phyloP scores from a whole-genome alignment of 2,113 vertebrate genomes.

The Ploceus nigricollis region DNA sequence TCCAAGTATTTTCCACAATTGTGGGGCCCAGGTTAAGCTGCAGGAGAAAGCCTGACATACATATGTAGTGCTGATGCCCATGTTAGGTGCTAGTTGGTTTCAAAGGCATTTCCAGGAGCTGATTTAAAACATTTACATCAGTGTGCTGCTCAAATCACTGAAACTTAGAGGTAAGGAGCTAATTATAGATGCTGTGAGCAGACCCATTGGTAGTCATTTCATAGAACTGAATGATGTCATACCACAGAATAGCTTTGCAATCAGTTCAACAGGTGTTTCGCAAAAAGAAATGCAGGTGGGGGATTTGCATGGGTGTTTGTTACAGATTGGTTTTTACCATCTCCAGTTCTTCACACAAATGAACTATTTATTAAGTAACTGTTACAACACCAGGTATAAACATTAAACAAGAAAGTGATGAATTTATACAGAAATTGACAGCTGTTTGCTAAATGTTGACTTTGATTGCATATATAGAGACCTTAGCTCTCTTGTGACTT shows the following conservation, averaged over 20 bases:
- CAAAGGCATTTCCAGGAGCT: neutral
- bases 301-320: neutral
- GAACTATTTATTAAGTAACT: slow-evolving; percentile 43
- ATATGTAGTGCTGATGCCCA: neutral
- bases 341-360: neutral
- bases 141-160: neutral
- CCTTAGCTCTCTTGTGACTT: neutral
- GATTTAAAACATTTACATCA: slow-evolving; percentile 41
- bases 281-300: neutral
- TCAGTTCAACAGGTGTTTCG: neutral
- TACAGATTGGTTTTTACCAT: neutral
- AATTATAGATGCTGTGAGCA: slow-evolving; percentile 29
- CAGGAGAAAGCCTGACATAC: neutral
- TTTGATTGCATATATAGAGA: neutral
- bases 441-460: neutral
- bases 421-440: neutral
- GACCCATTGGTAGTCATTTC: neutral
- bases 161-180: slow-evolving; percentile 38
- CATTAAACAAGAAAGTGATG: slow-evolving; percentile 2
- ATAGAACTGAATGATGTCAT: neutral
- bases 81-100: neutral
- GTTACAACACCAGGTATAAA: slow-evolving; percentile 14
- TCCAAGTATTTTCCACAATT: neutral
- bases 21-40: neutral
- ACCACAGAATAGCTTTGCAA: slow-evolving; percentile 15